These are phyloP conservation scores for Machaerirhynchus nigripectus DNA, from an alignment of 2,113 vertebrate genomes.

Conservation along the genomic window DNA sequence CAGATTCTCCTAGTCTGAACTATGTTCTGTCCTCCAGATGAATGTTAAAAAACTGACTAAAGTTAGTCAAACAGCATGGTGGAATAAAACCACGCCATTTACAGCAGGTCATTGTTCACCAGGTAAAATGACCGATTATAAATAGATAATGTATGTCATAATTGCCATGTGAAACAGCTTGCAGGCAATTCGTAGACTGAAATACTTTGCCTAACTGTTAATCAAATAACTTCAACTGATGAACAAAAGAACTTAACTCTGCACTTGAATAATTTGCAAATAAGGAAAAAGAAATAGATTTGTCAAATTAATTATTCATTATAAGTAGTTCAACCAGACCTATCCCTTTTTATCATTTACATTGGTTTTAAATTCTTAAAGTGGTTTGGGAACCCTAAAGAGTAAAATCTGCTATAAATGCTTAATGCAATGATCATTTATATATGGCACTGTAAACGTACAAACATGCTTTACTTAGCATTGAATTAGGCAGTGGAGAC, in stretches of 20 bases:
- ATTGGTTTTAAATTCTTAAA: constrained; percentile 62
- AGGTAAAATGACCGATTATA: not conserved
- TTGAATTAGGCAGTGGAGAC: not conserved
- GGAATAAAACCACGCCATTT: not conserved
- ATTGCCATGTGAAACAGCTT: not conserved
- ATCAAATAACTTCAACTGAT: not conserved
- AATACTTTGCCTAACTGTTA: constrained; percentile 17
- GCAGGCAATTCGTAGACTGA: not conserved
- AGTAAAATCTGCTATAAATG: constrained; percentile 42
- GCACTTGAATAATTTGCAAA: constrained; percentile 50
- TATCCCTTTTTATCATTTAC: constrained; percentile 53
- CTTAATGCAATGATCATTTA: constrained; percentile 51
- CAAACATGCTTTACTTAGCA: not conserved
- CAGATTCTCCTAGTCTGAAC: not conserved
- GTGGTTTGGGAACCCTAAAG: constrained; percentile 45
- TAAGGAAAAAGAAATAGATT: constrained; percentile 58
- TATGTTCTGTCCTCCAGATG: rapidly evolving
- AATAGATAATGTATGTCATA: not conserved
- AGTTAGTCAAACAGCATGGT: not conserved
- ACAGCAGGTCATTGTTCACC: not conserved
- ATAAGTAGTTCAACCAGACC: constrained; percentile 21
- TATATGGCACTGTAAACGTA: constrained; percentile 6
- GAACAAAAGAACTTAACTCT: constrained; percentile 42
- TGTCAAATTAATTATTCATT: constrained; percentile 63
- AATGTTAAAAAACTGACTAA: not conserved